These are phyloP conservation scores for Neopelma chrysocephalum DNA, from an alignment of 2,797 vertebrate genomes.

Conservation along the genomic window DNA sequence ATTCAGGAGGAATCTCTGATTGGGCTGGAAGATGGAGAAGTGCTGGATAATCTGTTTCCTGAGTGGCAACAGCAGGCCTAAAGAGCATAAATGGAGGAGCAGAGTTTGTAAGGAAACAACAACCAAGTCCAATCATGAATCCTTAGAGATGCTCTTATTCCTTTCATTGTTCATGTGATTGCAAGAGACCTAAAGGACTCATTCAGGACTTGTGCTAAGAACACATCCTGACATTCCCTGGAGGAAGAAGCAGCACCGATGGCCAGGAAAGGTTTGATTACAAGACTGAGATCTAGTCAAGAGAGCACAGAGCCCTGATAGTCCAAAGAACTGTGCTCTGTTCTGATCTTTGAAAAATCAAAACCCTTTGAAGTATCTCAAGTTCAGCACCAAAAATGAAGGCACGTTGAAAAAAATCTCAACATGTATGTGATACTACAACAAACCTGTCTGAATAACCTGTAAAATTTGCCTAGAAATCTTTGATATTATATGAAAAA, in stretches of 20 bases:
- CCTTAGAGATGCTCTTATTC: background rate
- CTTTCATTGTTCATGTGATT: background rate
- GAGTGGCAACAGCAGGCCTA: conserved; percentile 37
- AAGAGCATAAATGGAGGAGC: background rate
- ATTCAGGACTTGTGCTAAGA: background rate
- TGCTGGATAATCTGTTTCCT: conserved; percentile 45
- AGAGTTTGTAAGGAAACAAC: conserved; percentile 3
- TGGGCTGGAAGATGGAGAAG: conserved; percentile 32
- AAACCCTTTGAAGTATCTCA: background rate
- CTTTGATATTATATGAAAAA: background rate
- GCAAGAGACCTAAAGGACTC: background rate
- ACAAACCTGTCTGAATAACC: background rate
- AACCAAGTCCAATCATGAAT: background rate
- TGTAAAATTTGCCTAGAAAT: background rate
- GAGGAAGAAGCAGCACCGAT: background rate
- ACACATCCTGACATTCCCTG: background rate
- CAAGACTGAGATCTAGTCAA: rapidly evolving
- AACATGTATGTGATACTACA: background rate
- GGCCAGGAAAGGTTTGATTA: background rate
- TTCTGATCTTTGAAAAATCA: background rate
- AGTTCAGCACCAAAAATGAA: background rate
- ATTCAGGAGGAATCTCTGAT: conserved; percentile 50
- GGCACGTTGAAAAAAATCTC: background rate
- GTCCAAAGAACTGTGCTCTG: background rate
- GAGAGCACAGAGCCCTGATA: background rate